Evolutionary conservation across 2,113 vertebrate genomes (phyloP), one percentile per base, ranked within the genome.

Genomic region (Empidonax traillii): DNA sequence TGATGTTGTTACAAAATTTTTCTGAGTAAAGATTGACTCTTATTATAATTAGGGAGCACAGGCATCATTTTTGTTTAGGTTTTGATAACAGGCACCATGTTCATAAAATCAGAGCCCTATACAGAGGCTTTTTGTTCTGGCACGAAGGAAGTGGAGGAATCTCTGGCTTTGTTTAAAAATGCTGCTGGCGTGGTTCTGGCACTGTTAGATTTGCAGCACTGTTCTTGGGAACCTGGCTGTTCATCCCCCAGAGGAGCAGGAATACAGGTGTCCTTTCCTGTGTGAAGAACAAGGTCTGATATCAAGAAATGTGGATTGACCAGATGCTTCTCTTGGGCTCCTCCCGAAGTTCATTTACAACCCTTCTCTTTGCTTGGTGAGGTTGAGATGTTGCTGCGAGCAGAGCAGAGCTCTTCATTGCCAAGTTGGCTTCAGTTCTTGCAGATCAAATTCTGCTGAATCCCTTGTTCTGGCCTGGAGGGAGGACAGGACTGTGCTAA

Each of bases 401-500:
- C 55, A 59, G 89, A 82, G 69, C 2, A 0, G 49, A 82, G 85
- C 66, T 79, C 63, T 74, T 93, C 11, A 23, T 83, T 92, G 79
- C 92, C 85, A 93, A 77, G 79, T 44, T 96, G 94, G 85, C 93
- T 90, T 87, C 82, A 71, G 4, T 86, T 94, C 35, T 84, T 93
- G 47, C 33, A 41, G 81, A 93, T 95, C 35, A 3, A 93, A 96
- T 93, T 96, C 85, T 96, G 85, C 94, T 96, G 92, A 96, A 95
- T 96, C 94, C 93, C 72, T 24, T 91, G 74, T 83, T 93, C 72
- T 96, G 85, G 72, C 85, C 63, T 18, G 85, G 66, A 74, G 72
- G 78, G 82, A 90, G 86, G 67, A 73, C 4, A 13, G 85, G 85
- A 61, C 75, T 85, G 55, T 75, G 61, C 44, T 67, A 31, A 76